Evolutionary conservation across 2,888 invertebrate species (phyloP).

Genomic region (Cephonodes hylas): DNA sequence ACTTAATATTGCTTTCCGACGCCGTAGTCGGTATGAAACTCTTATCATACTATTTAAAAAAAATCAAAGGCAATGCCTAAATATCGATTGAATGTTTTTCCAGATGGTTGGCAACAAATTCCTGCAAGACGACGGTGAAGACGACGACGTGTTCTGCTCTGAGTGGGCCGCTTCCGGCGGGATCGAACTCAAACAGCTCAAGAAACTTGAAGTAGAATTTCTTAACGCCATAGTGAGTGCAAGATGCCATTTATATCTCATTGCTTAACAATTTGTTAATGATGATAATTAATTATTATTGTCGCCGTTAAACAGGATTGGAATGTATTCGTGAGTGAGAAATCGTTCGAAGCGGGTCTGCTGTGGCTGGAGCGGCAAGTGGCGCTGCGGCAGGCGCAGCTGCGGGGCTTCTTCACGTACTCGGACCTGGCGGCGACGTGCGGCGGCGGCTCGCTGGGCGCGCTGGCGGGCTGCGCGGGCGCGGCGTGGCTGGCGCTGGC

Average conservation of each 20-base stretch:
- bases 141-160: constrained; percentile 93
- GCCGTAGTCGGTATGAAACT: too few species aligned
- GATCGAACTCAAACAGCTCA: constrained; percentile 87
- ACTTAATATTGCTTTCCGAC: too few species aligned
- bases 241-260: neutral
- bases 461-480: constrained; percentile 28
- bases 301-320: constrained; percentile 85
- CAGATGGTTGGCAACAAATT: constrained; percentile 98
- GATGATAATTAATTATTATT: too few species aligned
- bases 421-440: constrained; percentile 85
- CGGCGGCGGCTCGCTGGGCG: constrained; percentile 62
- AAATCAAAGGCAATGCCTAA: too few species aligned
- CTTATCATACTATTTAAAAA: too few species aligned
- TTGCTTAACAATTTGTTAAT: neutral
- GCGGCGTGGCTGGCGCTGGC: constrained; percentile 33
- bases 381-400: constrained; percentile 86
- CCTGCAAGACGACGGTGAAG: constrained; percentile 94
- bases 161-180: constrained; percentile 96
- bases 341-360: constrained; percentile 88
- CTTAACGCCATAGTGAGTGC: constrained; percentile 91
- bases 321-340: constrained; percentile 90
- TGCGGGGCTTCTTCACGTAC: constrained; percentile 92
- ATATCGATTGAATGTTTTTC: constrained; percentile 16
- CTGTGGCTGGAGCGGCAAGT: constrained; percentile 85
- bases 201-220: constrained; percentile 92